Evolutionary conservation across 2,888 invertebrate species (phyloP).

Genomic region (Pardosa pseudoannulata): DNA sequence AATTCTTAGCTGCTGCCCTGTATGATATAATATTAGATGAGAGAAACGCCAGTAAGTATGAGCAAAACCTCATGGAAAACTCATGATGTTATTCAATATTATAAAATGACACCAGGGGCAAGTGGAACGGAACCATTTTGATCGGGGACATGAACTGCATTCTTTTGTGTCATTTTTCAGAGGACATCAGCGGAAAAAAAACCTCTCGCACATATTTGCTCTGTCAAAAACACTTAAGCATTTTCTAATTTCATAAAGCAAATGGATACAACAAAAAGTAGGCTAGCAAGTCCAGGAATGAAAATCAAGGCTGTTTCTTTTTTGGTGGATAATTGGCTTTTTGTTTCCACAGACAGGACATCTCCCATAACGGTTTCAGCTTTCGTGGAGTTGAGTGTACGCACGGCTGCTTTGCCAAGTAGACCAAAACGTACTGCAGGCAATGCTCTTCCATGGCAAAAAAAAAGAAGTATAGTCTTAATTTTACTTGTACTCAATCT

Average conservation of each 20-base stretch:
- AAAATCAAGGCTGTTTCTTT: slow-evolving; percentile 13
- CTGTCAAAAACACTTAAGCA: neutral
- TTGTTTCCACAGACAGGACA: slow-evolving; percentile 10
- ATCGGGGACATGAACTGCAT: neutral
- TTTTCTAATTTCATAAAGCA: neutral
- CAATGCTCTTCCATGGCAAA: neutral
- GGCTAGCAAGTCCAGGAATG: slow-evolving; percentile 2
- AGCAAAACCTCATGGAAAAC: too few species aligned
- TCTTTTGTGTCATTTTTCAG: neutral
- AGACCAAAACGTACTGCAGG: slow-evolving; percentile 29
- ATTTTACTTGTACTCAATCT: neutral
- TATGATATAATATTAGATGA: too few species aligned
- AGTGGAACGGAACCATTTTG: slow-evolving; percentile 51
- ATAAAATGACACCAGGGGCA: neutral
- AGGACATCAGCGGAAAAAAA: neutral
- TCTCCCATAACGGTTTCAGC: slow-evolving; percentile 8
- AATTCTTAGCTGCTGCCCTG: too few species aligned
- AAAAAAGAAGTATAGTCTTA: neutral
- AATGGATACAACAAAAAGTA: neutral
- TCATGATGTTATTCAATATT: neutral
- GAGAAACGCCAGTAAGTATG: too few species aligned
- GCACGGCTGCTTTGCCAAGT: slow-evolving; percentile 25
- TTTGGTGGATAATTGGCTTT: slow-evolving; percentile 17
- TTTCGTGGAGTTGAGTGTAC: slow-evolving; percentile 30
- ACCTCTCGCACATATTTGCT: neutral